A percentile compares a stretch with the other conserved stretches of the same genome.
Conservation (phyloP, 2,113 vertebrate genomes). For the Serranochromis macrocephalus region DNA sequence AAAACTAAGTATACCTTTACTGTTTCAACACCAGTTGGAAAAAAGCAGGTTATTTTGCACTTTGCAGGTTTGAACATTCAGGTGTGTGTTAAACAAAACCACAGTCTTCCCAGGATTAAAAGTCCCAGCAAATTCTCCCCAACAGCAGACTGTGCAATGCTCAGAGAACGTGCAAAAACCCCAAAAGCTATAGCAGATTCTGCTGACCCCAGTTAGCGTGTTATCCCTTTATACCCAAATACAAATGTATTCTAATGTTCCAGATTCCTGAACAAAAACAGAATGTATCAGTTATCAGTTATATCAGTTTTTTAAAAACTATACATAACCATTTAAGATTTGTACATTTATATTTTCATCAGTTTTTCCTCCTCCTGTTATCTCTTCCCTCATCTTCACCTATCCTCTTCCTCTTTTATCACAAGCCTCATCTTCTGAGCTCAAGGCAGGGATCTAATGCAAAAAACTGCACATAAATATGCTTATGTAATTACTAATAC, state of each 20-base stretch:
- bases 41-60: rapidly evolving
- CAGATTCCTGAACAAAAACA: neutral
- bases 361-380: neutral
- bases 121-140: neutral
- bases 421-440: neutral
- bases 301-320: neutral
- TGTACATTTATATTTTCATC: neutral
- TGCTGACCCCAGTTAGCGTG: neutral
- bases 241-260: neutral
- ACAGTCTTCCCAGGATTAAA: neutral
- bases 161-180: neutral
- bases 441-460: neutral
- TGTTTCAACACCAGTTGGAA: neutral
- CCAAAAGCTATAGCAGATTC: neutral
- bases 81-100: neutral
- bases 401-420: neutral
- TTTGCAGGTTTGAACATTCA: neutral
- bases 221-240: neutral
- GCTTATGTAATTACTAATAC: neutral
- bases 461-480: neutral
- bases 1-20: neutral
- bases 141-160: neutral
- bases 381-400: neutral
- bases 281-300: neutral
- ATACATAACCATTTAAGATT: neutral